Conservation (phyloP, 2,888 invertebrate species). For the Odontothrips loti region DNA sequence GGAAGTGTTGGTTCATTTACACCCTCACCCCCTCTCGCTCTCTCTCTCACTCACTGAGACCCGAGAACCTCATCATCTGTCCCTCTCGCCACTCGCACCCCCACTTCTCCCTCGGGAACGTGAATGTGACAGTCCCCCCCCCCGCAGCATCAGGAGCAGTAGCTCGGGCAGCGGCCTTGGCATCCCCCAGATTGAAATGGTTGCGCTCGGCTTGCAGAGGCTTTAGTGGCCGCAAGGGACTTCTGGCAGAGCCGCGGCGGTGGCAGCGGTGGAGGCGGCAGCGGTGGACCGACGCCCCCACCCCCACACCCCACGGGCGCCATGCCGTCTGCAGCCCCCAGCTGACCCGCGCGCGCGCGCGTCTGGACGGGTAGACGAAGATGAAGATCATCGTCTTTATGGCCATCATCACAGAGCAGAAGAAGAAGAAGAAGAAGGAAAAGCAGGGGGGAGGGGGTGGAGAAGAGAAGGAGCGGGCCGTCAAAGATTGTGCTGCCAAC, state of each 20-base stretch:
- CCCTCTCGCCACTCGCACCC: too few species aligned
- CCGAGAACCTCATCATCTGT: too few species aligned
- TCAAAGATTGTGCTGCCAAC: not conserved
- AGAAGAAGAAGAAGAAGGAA: not conserved
- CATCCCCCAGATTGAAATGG: not conserved
- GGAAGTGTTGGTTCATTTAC: too few species aligned
- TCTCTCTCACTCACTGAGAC: too few species aligned
- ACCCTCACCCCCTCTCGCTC: too few species aligned
- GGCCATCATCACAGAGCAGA: not conserved
- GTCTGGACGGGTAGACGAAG: too few species aligned
- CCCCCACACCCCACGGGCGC: not conserved
- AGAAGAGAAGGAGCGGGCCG: not conserved
- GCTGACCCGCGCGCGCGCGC: too few species aligned
- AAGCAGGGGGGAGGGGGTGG: not conserved
- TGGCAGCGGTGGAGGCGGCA: not conserved
- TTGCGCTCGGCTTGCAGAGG: conserved; percentile 11
- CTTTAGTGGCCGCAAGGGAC: conserved; percentile 14
- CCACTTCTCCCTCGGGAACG: too few species aligned
- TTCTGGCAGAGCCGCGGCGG: not conserved
- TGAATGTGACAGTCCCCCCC: not conserved
- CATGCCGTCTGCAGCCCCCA: not conserved
- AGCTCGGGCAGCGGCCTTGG: not conserved
- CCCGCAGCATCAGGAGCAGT: not conserved
- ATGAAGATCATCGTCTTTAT: too few species aligned
- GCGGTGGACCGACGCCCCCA: not conserved